These are phyloP conservation scores for Alethe castanea DNA, from an alignment of 2,113 vertebrate species.

Conservation along the genomic window DNA sequence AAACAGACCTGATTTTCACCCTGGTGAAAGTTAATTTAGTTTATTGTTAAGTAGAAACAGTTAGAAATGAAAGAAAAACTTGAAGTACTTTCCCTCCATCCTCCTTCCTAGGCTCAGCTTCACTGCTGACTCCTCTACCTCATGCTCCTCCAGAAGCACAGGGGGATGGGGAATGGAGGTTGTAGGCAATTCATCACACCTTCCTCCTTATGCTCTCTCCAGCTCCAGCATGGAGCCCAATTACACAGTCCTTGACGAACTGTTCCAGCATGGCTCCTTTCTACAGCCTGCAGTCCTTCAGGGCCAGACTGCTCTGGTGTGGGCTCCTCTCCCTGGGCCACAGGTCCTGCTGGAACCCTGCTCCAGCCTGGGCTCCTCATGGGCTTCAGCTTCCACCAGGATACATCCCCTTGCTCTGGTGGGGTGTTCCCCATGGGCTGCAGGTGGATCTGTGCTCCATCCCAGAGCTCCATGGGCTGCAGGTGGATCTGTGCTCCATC, in stretches of 20 bases:
- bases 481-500: not conserved
- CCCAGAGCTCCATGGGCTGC: no score
- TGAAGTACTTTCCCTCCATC: not conserved
- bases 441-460: not conserved
- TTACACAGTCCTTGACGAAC: not conserved
- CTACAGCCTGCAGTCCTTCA: not conserved
- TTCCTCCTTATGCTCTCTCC: not conserved
- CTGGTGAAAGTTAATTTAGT: not conserved
- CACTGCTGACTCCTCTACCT: not conserved
- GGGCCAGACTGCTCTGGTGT: not conserved
- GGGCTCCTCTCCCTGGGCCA: not conserved
- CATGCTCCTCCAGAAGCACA: fast-evolving
- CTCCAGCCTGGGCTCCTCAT: fast-evolving
- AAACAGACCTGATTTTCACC: not conserved
- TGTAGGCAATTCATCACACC: not conserved
- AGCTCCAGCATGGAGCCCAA: fast-evolving
- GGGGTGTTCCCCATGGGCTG: fast-evolving
- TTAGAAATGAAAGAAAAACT: not conserved
- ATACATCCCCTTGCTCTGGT: fast-evolving
- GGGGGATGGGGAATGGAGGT: not conserved
- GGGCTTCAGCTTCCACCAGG: not conserved
- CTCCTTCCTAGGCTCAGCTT: not conserved
- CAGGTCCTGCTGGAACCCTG: not conserved
- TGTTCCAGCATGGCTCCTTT: not conserved
- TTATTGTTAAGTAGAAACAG: not conserved